Percentiles rank a stretch among this genome's conserved stretches.
Conservation (phyloP, 2,888 invertebrate species). For the Volucella zonaria region DNA sequence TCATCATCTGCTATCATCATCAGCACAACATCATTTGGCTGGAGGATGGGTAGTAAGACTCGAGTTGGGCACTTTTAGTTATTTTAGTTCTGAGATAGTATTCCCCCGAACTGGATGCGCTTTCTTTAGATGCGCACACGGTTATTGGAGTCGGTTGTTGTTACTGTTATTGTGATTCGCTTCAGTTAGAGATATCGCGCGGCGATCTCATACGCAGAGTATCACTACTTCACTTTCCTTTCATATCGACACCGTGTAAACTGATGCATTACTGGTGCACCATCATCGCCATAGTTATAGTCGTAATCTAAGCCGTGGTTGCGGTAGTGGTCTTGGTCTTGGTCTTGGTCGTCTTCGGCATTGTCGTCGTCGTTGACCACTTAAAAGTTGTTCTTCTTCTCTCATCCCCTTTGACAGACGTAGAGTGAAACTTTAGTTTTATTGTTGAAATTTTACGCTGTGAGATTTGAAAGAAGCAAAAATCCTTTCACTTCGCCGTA, state of each 20-base stretch:
- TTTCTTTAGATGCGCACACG: constrained; percentile 73
- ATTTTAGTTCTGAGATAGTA: constrained; percentile 81
- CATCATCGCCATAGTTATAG: constrained; percentile 39
- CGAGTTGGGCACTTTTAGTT: constrained; percentile 75
- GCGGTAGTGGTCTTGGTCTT: constrained; percentile 31
- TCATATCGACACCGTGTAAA: constrained; percentile 31
- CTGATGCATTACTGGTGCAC: constrained; percentile 52
- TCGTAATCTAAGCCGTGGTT: neutral
- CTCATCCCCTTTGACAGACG: constrained; percentile 15
- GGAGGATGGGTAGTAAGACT: constrained; percentile 70
- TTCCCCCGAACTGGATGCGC: constrained; percentile 79
- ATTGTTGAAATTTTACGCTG: constrained; percentile 34
- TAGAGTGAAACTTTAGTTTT: constrained; percentile 67
- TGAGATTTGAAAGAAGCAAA: constrained; percentile 41
- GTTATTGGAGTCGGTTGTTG: constrained; percentile 51
- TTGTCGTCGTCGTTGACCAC: constrained; percentile 49
- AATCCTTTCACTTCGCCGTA: constrained; percentile 69
- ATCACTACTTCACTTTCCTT: constrained; percentile 56
- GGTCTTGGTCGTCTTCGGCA: neutral
- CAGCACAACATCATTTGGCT: constrained; percentile 32
- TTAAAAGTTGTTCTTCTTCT: constrained; percentile 14
- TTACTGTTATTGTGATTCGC: constrained; percentile 2
- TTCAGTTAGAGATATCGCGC: constrained; percentile 50
- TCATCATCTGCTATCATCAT: constrained; percentile 7
- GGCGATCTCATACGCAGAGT: constrained; percentile 74